Conservation (phyloP, 2,113 vertebrate genomes). For the Balaenoptera acutorostrata region DNA sequence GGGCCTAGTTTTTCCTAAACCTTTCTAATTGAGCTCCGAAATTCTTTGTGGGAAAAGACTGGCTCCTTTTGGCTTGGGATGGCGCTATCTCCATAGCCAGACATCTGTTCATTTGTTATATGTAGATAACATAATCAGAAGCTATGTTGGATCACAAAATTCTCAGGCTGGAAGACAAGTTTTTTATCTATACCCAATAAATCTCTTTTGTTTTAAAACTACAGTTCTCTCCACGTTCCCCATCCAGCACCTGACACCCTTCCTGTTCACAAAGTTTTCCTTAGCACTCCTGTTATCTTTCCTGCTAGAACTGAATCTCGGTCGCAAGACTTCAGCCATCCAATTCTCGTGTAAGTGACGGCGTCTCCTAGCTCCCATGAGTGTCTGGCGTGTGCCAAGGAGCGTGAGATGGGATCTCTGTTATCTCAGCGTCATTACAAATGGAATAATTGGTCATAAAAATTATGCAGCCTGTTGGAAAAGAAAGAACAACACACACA, state of each 20-base stretch:
- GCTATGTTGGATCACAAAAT: conserved; percentile 1
- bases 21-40: background rate
- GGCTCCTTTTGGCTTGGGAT: background rate
- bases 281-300: background rate
- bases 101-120: background rate
- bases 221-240: background rate
- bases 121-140: background rate
- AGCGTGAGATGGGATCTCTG: conserved; percentile 70
- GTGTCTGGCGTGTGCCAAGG: conserved; percentile 43
- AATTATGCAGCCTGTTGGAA: conserved; percentile 71
- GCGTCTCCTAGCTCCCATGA: conserved; percentile 3
- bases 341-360: background rate
- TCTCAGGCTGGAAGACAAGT: background rate
- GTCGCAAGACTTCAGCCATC: background rate
- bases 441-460: conserved; percentile 77
- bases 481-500: conserved; percentile 55
- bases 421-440: conserved; percentile 73
- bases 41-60: background rate
- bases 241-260: background rate
- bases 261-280: background rate
- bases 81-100: background rate
- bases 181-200: background rate
- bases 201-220: conserved; percentile 20
- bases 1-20: background rate
- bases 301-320: background rate